Base-by-base conservation (phyloP, 2,797 vertebrate species). In the Enteromius radiatus region DNA sequence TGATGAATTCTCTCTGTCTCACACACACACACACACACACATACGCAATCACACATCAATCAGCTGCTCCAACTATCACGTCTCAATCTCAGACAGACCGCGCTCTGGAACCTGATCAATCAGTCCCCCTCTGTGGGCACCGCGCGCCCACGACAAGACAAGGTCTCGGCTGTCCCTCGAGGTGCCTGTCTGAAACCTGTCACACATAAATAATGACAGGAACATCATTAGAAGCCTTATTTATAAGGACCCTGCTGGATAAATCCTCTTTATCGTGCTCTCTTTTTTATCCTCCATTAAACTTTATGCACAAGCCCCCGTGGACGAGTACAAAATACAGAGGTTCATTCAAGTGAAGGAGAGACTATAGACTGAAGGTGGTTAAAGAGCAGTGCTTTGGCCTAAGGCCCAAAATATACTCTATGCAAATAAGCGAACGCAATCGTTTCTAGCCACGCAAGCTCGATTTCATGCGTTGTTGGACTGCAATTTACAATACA, bases 151-250 rank as follows among this genome's bases (percentile, higher is more conserved):
- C 84, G 83, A 88, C 87, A 84, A 84, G 84, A 86, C 81, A 85
- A 87, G 85, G 84, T 84, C 83, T 69, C 47, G 73, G 79, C 80
- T 82, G 79, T 84, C 81, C 76, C 81, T 81, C 43, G 71, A 56
- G 77, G 45, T 80, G 80, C 64, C 82, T 73, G 80, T 84, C 86
- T 83, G 65, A 56, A 68, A 65, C 70, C 82, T 81, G 76, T 84
- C 83, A 73, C 85, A 84, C 85, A 85, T 87, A 84, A 89, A 88
- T 88, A 86, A 87, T 73, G 80, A 84, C 84, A 84, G 78, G 69
- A 70, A 85, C 84, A 87, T 88, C 85, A 84, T 86, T 84, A 86
- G 78, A 68, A 75, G 78, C 78, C 82, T 85, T 89, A 86, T 88
- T 88, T 88, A 89, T 89, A 86, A 85, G 76, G 52, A 64, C 47